Conservation (phyloP, 2,113 vertebrate species). For the Porphyrio hochstetteri region DNA sequence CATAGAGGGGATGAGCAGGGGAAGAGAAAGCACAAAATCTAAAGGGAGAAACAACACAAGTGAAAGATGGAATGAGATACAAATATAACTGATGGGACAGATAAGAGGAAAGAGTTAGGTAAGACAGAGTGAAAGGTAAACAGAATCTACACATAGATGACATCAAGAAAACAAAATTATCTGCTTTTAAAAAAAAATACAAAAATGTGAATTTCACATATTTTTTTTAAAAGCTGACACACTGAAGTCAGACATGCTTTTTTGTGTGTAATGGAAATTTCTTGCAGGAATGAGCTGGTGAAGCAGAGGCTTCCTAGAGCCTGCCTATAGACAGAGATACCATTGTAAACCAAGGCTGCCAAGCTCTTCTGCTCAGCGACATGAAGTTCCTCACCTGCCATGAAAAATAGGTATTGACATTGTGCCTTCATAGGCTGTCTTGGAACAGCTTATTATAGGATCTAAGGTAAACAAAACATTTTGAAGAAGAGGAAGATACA, state of each 20-base stretch:
- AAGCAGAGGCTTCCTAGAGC: not conserved
- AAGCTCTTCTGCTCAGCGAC: not conserved
- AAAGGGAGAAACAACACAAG: not conserved
- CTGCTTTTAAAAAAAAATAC: not conserved
- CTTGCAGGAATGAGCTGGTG: fast-evolving
- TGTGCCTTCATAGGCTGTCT: not conserved
- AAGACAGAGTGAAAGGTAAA: not conserved
- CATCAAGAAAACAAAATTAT: not conserved
- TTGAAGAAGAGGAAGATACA: not conserved
- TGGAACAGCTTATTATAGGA: not conserved
- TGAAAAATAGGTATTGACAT: not conserved
- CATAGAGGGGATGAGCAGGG: not conserved
- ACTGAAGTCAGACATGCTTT: not conserved
- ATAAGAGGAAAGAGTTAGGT: not conserved
- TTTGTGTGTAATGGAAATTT: not conserved
- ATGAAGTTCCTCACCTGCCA: not conserved
- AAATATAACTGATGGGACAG: not conserved
- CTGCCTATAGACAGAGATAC: not conserved
- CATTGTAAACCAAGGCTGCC: fast-evolving
- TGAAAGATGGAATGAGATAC: not conserved
- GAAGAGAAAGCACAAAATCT: not conserved
- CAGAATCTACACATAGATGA: not conserved
- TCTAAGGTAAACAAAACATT: not conserved
- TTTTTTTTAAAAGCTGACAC: not conserved
- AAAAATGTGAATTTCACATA: not conserved